Base-by-base conservation (phyloP, 2,797 vertebrate species). In the Acanthurus lineatus region DNA sequence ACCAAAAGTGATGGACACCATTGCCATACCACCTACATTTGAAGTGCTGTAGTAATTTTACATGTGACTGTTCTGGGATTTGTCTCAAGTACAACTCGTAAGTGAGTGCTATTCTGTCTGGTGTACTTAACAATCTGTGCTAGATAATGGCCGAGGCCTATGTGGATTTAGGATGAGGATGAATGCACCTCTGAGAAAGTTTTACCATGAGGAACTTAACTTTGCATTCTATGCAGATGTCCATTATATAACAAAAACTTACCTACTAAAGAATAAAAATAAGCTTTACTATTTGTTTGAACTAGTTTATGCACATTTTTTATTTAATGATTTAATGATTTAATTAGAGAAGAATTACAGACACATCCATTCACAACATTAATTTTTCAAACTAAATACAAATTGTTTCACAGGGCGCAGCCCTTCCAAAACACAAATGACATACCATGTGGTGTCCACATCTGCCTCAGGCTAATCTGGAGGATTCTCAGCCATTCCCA, bases 61-160 rank as follows among this genome's bases (percentile, higher is more conserved):
- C 56, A 76, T 69, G 45, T 25, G 14, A 75, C 32, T 61, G 40
- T 54, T 73, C 9, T 61, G 40, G 32, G 68, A 20, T 66, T 78
- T 76, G 63, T 14, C 16, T 59, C n/a, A 56, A 67, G 59, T 68
- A 49, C 28, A 54, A 44, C 9, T 61, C 56, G 32, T 45, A 67
- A 38, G 68, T 78, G n/a, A 44, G 17, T 32, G 11, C 49, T 51
- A 42, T 44, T 0, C 51, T 45, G 53, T 53, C 35, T 22, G 58
- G 69, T 77, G 52, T 52, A 40, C 49, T 65, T 68, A 65, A 73
- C 73, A 73, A 38, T 62, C 69, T 80, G 42, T 57, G 64, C 42
- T 60, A 73, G 42, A 45, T 76, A 48, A 72, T 11, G 65, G n/a
- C 57, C n/a, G 6, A 6, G 14, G 60, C 56, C 49, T 48, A 59